A percentile compares a stretch with the other conserved stretches of the same genome.
phyloP scores from a whole-genome alignment of 2,797 vertebrate species.

The Pempheris klunzingeri region DNA sequence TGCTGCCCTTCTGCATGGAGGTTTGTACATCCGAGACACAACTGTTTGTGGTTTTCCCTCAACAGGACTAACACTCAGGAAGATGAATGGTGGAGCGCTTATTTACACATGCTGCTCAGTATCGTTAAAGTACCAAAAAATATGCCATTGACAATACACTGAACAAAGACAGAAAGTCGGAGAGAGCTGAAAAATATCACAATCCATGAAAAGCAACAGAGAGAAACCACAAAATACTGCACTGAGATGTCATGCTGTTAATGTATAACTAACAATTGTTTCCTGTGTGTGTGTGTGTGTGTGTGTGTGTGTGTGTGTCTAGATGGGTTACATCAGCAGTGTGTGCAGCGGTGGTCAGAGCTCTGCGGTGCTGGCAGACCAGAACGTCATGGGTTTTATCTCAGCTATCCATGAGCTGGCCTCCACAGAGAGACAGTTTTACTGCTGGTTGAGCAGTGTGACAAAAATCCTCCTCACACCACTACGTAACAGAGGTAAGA shows the following conservation, averaged over 20 bases:
- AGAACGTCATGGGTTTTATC: slow-evolving; percentile 94
- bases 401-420: slow-evolving; percentile 93
- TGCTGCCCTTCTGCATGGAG: slow-evolving; percentile 90
- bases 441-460: slow-evolving; percentile 88
- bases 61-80: background rate
- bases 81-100: slow-evolving; percentile 8
- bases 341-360: slow-evolving; percentile 90
- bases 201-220: background rate
- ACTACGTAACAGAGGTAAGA: slow-evolving; percentile 76
- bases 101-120: background rate
- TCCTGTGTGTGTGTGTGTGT: slow-evolving; percentile 43
- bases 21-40: slow-evolving; percentile 78
- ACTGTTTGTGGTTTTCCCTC: background rate
- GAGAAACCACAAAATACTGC: background rate
- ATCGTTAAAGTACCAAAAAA: too few relatives aligned
- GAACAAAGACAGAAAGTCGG: background rate
- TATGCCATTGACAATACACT: background rate
- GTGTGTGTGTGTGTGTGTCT: too few relatives aligned
- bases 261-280: background rate
- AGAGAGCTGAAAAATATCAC: background rate
- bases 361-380: slow-evolving; percentile 90
- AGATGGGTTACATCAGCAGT: slow-evolving; percentile 93
- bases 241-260: background rate
- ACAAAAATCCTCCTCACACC: slow-evolving; percentile 91
- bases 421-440: slow-evolving; percentile 91